Evolutionary conservation across 2,888 invertebrate genomes (phyloP), one percentile per base, ranked within the genome.

Genomic region (Pristionchus maxplancki): DNA sequence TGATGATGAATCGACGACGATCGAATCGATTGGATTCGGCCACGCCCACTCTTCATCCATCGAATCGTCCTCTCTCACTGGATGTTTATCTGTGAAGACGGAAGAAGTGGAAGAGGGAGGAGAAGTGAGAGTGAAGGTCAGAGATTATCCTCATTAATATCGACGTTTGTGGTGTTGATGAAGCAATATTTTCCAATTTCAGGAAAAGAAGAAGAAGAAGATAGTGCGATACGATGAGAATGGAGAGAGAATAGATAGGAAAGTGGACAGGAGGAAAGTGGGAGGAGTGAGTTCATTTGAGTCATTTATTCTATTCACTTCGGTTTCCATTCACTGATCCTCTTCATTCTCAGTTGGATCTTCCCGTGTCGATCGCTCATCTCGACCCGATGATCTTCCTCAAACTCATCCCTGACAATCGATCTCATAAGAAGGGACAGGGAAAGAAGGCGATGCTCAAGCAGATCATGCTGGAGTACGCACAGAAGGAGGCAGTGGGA

Each of bases 371-470:
- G 13, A 78, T 78, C 44, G 34, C 78, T 48, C 78, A 78, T 78
- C 78, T 78, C 44, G 78, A 78, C 13, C 78, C 78, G 4, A 44
- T 48, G 44, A 48, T 78, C 40, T 78, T 78, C 78, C 78, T 78
- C 78, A 48, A 78, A 78, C 28, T 78, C 8, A 78, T 78, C 15
- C 78, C 78, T 11, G 74, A 78, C 17, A 78, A 78, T 78, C 74
- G 74, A 40, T 78, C 74, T 4, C 74, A 78, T 28, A 78, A 78
- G 74, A 78, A 78, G 44, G 44, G 40, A 24, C 74, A 78, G n/a
- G 74, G 74, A 13, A 78, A 78, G 74, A 78, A 78, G 74, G 74
- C 74, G 4, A 78, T 78, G 74, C 74, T 78, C n/a, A 78, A 44
- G n/a, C 74, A 78, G 74, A 78, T 78, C n/a, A 78, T 78, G 74